Base-by-base conservation (phyloP, 2,113 vertebrate genomes). In the Plecturocebus donacophilus region DNA sequence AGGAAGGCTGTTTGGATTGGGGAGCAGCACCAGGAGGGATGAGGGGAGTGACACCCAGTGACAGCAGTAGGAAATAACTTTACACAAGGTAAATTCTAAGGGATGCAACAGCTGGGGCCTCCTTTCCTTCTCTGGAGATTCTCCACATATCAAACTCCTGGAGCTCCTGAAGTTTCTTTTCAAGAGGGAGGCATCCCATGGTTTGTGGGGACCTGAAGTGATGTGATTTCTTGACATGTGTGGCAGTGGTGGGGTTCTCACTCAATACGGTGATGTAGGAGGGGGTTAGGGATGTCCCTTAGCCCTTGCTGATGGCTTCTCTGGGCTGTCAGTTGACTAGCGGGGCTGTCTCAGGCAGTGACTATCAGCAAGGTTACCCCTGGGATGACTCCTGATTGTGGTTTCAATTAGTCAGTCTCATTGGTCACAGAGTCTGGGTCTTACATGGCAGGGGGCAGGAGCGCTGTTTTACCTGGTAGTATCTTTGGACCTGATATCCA, bases 391-490 rank as follows among this genome's bases (percentile, higher is more conserved):
- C 30, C 16, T 71, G 38, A 54, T 20, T 30, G 30, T 3, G 2
- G 45, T 71, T 61, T 83, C 75, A 73, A 4, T 1, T 27, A 38
- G 20, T 23, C 77, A 54, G 35, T 23, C n/a, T 52, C 84, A 52
- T 3, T 16, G 35, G 87, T 81, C 54, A 61, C 49, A 91, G 54
- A 56, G 32, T 42, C 70, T 64, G 30, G 47, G 32, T 56, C 76
- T 86, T 85, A 42, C 42, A 32, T 7, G 25, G 80, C 19, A 61
- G 14, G 3, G 38, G 35, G n/a, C 7, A 16, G 19, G 52, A 79
- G 9, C 16, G 9, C 32, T 35, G 42, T 66, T 95, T 80, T 76
- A 97, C 96, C 90, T 97, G 84, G 89, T 88, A 94, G 40, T 82
- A 30, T 91, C 87, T 91, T 93, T 54, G 54, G 92, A 73, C 6